A percentile compares a stretch with the other conserved stretches of the same genome.
These are phyloP conservation scores for Caenorhabditis afra DNA, from an alignment of 2,888 invertebrate species.

Conservation along the genomic window DNA sequence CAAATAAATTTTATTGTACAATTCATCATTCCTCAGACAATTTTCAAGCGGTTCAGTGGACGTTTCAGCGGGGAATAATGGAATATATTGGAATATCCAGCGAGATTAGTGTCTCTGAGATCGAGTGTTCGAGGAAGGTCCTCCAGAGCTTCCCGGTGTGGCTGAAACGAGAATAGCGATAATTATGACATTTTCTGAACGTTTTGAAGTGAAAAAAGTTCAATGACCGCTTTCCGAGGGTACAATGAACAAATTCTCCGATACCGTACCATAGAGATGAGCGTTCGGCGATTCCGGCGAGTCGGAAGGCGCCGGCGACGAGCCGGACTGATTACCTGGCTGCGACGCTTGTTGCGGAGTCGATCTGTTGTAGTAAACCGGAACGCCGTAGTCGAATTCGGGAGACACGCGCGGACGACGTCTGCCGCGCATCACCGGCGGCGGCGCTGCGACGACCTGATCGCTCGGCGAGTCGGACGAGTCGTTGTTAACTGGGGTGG, in stretches of 20 bases:
- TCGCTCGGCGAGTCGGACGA: neutral
- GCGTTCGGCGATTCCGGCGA: constrained; percentile 52
- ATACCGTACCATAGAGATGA: constrained; percentile 42
- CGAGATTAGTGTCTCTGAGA: constrained; percentile 38
- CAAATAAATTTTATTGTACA: neutral
- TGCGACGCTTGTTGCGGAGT: constrained; percentile 43
- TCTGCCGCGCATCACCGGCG: constrained; percentile 1
- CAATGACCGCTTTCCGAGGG: no score
- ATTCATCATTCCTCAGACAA: no score
- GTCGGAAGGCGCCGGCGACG: constrained; percentile 42
- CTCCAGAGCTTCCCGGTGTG: constrained; percentile 26
- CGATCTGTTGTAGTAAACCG: constrained; percentile 18
- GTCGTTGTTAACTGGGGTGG: constrained; percentile 25
- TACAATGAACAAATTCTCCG: neutral
- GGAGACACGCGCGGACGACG: constrained; percentile 27
- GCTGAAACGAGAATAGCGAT: no score
- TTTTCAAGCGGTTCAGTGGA: no score
- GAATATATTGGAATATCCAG: neutral
- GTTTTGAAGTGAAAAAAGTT: no score
- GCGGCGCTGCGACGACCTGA: constrained; percentile 2
- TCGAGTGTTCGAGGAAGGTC: constrained; percentile 48
- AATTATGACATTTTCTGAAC: no score
- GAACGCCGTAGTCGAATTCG: constrained; percentile 2
- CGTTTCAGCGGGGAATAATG: neutral
- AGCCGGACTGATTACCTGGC: neutral